A percentile compares a stretch with the other conserved stretches of the same genome.
These are phyloP conservation scores for Temnothorax longispinosus DNA, from an alignment of 1,140 invertebrate genomes.

Conservation along the genomic window DNA sequence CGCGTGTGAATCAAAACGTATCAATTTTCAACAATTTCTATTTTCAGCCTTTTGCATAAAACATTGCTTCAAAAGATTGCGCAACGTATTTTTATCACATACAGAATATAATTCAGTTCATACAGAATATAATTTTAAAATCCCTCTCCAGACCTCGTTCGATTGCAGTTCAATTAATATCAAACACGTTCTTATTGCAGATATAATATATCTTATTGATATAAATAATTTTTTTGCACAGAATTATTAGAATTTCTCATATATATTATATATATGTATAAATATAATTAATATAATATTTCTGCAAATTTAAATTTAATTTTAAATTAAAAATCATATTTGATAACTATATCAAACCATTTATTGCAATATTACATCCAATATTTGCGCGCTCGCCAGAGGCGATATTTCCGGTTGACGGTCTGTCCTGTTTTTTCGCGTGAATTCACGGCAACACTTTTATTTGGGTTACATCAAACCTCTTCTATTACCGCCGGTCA, in stretches of 20 bases:
- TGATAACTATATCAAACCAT: neutral
- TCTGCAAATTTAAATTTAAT: neutral
- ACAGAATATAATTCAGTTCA: neutral
- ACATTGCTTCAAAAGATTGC: neutral
- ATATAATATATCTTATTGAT: neutral
- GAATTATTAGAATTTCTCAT: neutral
- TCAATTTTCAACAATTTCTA: constrained; percentile 24
- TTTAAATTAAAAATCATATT: neutral
- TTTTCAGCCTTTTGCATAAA: neutral
- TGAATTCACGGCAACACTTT: constrained; percentile 17
- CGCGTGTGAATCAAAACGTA: constrained; percentile 21
- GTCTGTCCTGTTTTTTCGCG: neutral
- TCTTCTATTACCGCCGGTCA: neutral
- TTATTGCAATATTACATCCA: neutral
- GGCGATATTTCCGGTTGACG: constrained; percentile 7
- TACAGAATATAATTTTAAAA: neutral
- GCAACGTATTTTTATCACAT: neutral
- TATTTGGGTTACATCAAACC: neutral
- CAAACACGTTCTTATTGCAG: neutral
- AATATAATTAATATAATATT: neutral
- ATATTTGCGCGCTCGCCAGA: constrained; percentile 12
- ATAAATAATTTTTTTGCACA: neutral
- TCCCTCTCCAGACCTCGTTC: neutral
- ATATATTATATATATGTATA: neutral
- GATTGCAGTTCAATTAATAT: neutral